Percentiles rank a stretch among this genome's conserved stretches.
These are phyloP conservation scores for Sceloporus tristichus DNA, from an alignment of 2,113 vertebrate genomes.

Conservation along the genomic window DNA sequence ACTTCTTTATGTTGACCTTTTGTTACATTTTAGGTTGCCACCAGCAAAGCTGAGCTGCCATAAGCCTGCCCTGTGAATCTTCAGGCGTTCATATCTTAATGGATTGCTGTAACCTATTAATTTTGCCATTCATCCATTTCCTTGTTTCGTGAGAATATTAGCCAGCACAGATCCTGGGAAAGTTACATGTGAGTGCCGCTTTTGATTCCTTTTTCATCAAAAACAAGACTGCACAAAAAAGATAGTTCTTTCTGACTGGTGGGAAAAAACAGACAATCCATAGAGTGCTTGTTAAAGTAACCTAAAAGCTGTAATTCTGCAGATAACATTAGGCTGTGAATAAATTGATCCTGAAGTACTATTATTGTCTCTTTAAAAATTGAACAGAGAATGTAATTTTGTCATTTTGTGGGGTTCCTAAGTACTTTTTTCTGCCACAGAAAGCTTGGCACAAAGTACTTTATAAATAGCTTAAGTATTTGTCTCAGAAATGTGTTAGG, in stretches of 20 bases:
- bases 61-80: constrained; percentile 62
- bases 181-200: constrained; percentile 82
- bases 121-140: constrained; percentile 75
- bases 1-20: constrained; percentile 14
- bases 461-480: constrained; percentile 50
- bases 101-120: constrained; percentile 78
- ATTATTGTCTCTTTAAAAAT: constrained; percentile 61
- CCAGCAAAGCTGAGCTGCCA: constrained; percentile 64
- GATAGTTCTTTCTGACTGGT: constrained; percentile 14
- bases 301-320: constrained; percentile 61
- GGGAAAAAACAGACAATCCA: constrained; percentile 36
- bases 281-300: constrained; percentile 53
- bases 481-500: constrained; percentile 9
- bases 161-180: constrained; percentile 81
- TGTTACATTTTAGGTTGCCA: constrained; percentile 74
- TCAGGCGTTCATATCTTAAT: constrained; percentile 79
- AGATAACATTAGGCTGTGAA: constrained; percentile 62
- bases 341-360: constrained; percentile 57
- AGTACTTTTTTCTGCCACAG: constrained; percentile 48
- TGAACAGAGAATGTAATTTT: constrained; percentile 48
- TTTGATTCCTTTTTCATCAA: constrained; percentile 57
- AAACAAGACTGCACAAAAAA: constrained; percentile 24
- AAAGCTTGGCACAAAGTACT: background rate
- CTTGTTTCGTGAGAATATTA: constrained; percentile 79
- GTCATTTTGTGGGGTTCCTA: constrained; percentile 59